phyloP scores from a whole-genome alignment of 2,113 vertebrate species.

The Ivindomyrus marchei region DNA sequence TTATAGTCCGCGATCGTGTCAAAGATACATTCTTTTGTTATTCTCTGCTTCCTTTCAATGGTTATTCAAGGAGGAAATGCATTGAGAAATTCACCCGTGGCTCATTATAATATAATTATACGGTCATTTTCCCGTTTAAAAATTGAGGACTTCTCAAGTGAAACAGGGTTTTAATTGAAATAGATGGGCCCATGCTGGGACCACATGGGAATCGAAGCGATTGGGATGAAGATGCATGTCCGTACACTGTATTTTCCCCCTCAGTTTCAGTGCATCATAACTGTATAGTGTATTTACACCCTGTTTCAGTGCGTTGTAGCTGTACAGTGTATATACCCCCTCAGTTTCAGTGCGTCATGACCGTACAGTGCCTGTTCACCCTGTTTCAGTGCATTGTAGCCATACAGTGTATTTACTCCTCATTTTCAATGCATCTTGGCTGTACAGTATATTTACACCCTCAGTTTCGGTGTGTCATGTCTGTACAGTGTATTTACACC shows the following conservation, averaged over 20 bases:
- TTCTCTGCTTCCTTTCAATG: constrained; percentile 18
- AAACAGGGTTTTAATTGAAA: constrained; percentile 11
- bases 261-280: neutral
- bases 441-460: neutral
- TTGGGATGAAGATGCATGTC: neutral
- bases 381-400: neutral
- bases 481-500: too few species aligned
- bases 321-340: neutral
- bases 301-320: neutral
- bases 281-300: neutral
- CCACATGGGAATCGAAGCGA: neutral
- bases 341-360: neutral
- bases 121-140: constrained; percentile 14
- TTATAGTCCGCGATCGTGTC: constrained; percentile 36
- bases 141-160: constrained; percentile 2
- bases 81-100: constrained; percentile 13
- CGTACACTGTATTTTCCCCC: neutral
- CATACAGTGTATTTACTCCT: neutral
- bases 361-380: too few species aligned
- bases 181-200: neutral
- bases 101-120: constrained; percentile 14
- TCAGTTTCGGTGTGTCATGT: neutral
- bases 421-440: neutral
- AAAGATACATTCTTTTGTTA: constrained; percentile 7
- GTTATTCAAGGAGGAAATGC: constrained; percentile 13